Evolutionary conservation across 64 coral and sea anemone species (phyloP).

Genomic region (Stichodactyla mertensii): DNA sequence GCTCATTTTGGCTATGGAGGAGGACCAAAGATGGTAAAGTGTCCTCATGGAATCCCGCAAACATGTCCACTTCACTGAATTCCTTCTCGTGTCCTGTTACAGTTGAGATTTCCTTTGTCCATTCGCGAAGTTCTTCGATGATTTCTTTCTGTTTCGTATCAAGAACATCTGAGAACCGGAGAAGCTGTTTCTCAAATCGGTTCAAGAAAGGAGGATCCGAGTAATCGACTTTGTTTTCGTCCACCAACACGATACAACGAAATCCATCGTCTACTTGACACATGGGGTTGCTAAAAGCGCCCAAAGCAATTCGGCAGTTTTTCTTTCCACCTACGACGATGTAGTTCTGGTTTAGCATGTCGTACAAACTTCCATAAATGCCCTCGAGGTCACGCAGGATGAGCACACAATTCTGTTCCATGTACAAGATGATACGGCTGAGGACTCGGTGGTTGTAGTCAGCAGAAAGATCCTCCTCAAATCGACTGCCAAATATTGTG

Average conservation of each 20-base stretch:
- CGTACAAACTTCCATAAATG: conserved; percentile 94
- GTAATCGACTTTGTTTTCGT: conserved; percentile 81
- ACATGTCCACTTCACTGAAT: conserved; percentile 69
- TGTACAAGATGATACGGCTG: conserved; percentile 87
- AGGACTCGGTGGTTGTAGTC: conserved; percentile 89
- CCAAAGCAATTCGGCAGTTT: conserved; percentile 87
- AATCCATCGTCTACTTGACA: conserved; percentile 93
- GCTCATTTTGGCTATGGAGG: conserved; percentile 5
- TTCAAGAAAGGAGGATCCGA: conserved; percentile 97
- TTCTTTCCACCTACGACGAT: conserved; percentile 86
- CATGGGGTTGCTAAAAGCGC: conserved; percentile 93
- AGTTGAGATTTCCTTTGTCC: conserved; percentile 58
- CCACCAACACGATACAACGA: conserved; percentile 90
- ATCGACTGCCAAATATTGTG: conserved; percentile 93
- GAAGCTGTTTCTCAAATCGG: conserved; percentile 92
- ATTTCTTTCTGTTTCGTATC: conserved; percentile 34
- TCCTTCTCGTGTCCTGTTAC: conserved; percentile 34
- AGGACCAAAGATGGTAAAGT: conserved; percentile 81
- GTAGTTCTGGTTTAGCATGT: conserved; percentile 98
- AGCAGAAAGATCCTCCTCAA: conserved; percentile 94
- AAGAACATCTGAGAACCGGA: conserved; percentile 84
- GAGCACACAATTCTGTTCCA: conserved; percentile 89
- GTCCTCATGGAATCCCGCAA: conserved; percentile 75
- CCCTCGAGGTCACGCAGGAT: conserved; percentile 82
- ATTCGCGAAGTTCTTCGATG: conserved; percentile 28